Evolutionary conservation across 2,113 vertebrate genomes (phyloP).

Genomic region (Micronisus gabar): DNA sequence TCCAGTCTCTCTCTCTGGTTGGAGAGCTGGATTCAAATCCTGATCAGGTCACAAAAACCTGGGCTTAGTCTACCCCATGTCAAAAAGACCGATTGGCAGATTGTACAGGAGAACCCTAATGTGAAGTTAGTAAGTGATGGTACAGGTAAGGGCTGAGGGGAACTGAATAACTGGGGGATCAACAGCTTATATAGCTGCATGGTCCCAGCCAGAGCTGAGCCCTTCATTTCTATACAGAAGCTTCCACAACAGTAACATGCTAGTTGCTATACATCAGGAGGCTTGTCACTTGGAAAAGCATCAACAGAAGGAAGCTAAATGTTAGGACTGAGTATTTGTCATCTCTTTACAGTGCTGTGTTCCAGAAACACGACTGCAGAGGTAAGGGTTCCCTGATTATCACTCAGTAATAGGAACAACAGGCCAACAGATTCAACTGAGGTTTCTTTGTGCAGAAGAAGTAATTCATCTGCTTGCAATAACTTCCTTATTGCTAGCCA

Average conservation of each 20-base stretch:
- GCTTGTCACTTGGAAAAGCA: neutral
- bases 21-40: constrained; percentile 52
- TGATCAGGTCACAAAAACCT: neutral
- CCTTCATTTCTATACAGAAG: neutral
- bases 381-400: neutral
- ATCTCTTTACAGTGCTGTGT: neutral
- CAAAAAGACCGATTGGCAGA: neutral
- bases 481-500: neutral
- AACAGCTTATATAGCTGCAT: neutral
- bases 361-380: neutral
- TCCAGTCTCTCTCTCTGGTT: constrained; percentile 21
- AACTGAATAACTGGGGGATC: neutral
- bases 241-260: neutral
- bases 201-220: neutral
- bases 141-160: neutral
- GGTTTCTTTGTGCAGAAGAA: neutral
- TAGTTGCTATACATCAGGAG: neutral
- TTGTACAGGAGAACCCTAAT: neutral
- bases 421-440: neutral
- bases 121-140: neutral
- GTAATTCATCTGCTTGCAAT: neutral
- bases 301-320: neutral
- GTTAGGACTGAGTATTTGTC: neutral
- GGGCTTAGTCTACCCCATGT: neutral
- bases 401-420: neutral